Evolutionary conservation across 2,888 invertebrate genomes (phyloP).

Genomic region (Gymnosoma rotundatum): DNA sequence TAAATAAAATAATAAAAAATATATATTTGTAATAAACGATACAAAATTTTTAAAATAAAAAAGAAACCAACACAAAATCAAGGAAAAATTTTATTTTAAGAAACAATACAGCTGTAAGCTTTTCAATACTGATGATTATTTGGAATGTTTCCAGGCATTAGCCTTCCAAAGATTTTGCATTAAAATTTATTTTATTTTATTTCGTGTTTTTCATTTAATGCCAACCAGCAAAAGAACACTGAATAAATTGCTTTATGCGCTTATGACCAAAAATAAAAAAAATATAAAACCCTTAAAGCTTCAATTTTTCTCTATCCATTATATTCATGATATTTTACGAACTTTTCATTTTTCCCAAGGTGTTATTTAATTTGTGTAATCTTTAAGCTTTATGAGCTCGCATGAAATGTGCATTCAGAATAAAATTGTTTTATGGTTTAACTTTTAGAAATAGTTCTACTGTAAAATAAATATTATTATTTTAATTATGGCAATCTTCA

Average conservation of each 20-base stretch:
- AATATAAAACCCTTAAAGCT: slow-evolving; percentile 35
- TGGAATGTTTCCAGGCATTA: slow-evolving; percentile 52
- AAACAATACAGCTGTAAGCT: slow-evolving; percentile 51
- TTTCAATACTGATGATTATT: slow-evolving; percentile 67
- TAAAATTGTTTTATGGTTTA: neutral
- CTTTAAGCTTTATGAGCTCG: neutral
- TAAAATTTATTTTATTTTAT: slow-evolving; percentile 49
- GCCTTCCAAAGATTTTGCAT: slow-evolving; percentile 61
- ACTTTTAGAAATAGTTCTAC: neutral
- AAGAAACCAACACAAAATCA: too few relatives aligned
- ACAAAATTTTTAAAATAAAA: neutral
- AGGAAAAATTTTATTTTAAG: slow-evolving; percentile 22
- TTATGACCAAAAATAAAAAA: slow-evolving; percentile 45
- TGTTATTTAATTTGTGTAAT: slow-evolving; percentile 9
- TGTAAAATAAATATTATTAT: slow-evolving; percentile 31
- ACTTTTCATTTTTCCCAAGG: slow-evolving; percentile 32
- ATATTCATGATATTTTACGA: slow-evolving; percentile 21
- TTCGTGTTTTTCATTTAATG: slow-evolving; percentile 4
- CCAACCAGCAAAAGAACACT: neutral
- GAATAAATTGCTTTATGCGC: slow-evolving; percentile 23
- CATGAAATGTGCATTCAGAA: neutral
- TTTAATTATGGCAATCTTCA: slow-evolving; percentile 27
- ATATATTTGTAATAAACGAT: slow-evolving; percentile 26
- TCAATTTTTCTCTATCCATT: neutral
- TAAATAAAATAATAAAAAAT: slow-evolving; percentile 37